phyloP scores from a whole-genome alignment of 2,797 vertebrate species.

The Linurgus olivaceus region DNA sequence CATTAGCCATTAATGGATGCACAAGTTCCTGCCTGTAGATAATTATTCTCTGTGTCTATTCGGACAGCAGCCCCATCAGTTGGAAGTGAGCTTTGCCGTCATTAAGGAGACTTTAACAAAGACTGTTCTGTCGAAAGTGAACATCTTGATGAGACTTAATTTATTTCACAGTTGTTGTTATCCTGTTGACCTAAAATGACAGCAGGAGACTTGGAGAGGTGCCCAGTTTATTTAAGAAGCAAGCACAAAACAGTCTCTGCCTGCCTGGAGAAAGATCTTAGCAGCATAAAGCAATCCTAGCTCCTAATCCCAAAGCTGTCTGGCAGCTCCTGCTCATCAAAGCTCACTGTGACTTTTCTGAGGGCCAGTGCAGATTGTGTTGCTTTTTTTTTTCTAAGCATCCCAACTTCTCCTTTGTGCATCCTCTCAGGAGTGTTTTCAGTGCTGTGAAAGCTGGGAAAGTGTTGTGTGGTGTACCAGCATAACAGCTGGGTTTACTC shows the following conservation, averaged over 20 bases:
- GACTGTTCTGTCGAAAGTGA: not conserved
- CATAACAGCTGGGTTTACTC: not conserved
- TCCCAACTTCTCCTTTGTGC: not conserved
- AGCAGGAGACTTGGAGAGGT: conserved; percentile 26
- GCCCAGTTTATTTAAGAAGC: conserved; percentile 36
- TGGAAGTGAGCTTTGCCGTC: not conserved
- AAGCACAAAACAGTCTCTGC: not conserved
- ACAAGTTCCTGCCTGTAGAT: not conserved
- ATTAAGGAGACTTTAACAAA: conserved; percentile 39
- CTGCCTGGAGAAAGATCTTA: not conserved
- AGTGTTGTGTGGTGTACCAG: not conserved
- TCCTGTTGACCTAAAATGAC: conserved; percentile 53
- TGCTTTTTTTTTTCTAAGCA: not conserved
- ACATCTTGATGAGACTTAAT: conserved; percentile 42
- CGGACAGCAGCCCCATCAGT: not conserved
- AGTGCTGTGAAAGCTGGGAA: not conserved
- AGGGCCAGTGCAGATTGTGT: not conserved
- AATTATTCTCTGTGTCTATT: not conserved
- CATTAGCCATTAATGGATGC: not conserved
- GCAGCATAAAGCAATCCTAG: not conserved
- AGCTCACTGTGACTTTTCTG: not conserved
- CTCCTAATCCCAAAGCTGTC: not conserved
- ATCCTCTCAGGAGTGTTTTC: not conserved
- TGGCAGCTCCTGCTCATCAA: not conserved
- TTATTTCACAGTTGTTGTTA: conserved; percentile 61